Base-by-base conservation (phyloP, 2,888 invertebrate genomes). In the Morpho helenor region DNA sequence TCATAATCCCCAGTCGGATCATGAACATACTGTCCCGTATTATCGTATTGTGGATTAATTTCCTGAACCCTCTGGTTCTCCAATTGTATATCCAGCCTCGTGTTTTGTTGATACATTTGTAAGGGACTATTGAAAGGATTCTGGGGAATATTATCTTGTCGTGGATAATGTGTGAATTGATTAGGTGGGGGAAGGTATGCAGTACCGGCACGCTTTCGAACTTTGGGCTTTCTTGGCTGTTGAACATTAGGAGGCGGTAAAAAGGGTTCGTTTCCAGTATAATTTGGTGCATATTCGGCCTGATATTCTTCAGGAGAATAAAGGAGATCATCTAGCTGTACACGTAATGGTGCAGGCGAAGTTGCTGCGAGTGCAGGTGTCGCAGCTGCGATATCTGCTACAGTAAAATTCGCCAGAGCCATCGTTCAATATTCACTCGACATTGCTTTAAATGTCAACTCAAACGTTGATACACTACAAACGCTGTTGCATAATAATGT, bases 1-100 rank as follows among this genome's bases (percentile, higher is more conserved):
- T 89, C 90, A 57, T 90, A 90, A 69, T 90, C 90, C 49, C 90
- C 90, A 16, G 77, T 82, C 9, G 90, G 84, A 67, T 90, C 90
- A 64, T 90, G 89, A 48, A 86, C 67, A 59, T 90, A 90, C 61
- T 88, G 89, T 41, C 90, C 90, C 1, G 78, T 82, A 60, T 83
- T 89, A 60, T 87, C 88, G 58, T 72, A 87, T 59, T 80, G 84
- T 59, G 81, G 68, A 63, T 76, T 84, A 7, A 85, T 70, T 69
- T 83, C 80, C 23, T 83, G 84, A n/a, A 87, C 80, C 42, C 85
- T 79, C 66, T 87, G 87, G 60, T 84, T 87, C 49, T 84, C 84
- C 72, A 86, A 70, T 57, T 82, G 81, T 66, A 87, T 67, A 60
- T 87, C 82, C 56, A 90, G 77, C 61, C 89, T 81, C 60, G 82